phyloP scores from a whole-genome alignment of 1,140 invertebrate genomes.

The Oscheius sp. region DNA sequence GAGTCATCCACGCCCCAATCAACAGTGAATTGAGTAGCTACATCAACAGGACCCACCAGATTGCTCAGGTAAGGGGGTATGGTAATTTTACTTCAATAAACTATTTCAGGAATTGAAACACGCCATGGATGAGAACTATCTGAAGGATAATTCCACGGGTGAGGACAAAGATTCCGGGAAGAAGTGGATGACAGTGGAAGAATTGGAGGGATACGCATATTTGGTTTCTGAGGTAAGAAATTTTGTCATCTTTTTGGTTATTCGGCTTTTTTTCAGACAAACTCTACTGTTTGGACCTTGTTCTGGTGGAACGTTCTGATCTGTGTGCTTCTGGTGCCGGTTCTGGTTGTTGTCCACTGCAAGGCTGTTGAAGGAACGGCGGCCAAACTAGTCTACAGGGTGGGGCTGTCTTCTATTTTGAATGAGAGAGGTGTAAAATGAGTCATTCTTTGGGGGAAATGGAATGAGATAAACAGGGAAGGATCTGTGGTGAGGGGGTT shows the following conservation, averaged over 20 bases:
- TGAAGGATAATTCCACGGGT: constrained; percentile 16
- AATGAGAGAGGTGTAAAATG: background rate
- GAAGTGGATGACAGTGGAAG: constrained; percentile 26
- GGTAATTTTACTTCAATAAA: background rate
- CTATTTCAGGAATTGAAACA: constrained; percentile 19
- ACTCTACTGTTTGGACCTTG: constrained; percentile 36
- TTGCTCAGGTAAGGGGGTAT: constrained; percentile 10
- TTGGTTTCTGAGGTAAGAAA: constrained; percentile 14
- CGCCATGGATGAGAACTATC: constrained; percentile 36
- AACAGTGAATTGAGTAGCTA: constrained; percentile 34
- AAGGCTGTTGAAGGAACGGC: constrained; percentile 22
- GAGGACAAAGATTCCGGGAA: constrained; percentile 23
- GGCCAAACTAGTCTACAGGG: constrained; percentile 34
- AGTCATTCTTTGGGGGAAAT: no score
- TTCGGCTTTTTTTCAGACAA: constrained; percentile 24
- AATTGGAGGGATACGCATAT: constrained; percentile 26
- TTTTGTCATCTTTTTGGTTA: constrained; percentile 3
- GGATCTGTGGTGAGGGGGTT: no score
- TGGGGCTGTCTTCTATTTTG: background rate
- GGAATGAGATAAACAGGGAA: no score
- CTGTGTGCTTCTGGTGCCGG: constrained; percentile 21
- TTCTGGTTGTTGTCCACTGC: constrained; percentile 28
- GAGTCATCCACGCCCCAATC: constrained; percentile 29
- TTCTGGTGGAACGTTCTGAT: constrained; percentile 35
- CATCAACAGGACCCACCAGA: constrained; percentile 41